Percentiles rank a stretch among this genome's conserved stretches.
Evolutionary conservation across 2,113 vertebrate genomes (phyloP).

Genomic region (Rousettus leschenaultii): DNA sequence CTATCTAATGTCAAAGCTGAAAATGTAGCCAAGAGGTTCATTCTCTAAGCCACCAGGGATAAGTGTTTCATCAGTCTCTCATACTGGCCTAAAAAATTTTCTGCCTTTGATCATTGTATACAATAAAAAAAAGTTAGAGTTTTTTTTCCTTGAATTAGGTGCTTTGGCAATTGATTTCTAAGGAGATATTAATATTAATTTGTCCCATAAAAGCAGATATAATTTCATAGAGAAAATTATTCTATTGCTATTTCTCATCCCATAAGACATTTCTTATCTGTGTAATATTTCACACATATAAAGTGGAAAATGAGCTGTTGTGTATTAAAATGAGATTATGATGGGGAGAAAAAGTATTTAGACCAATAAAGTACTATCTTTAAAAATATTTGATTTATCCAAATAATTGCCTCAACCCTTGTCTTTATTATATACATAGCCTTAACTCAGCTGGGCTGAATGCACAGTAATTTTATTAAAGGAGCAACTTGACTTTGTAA

Average conservation of each 20-base stretch:
- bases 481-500: neutral
- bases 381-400: conserved; percentile 40
- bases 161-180: conserved; percentile 52
- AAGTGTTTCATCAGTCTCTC: neutral
- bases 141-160: conserved; percentile 40
- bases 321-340: neutral
- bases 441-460: conserved; percentile 62
- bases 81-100: neutral
- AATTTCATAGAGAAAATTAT: conserved; percentile 18
- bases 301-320: neutral
- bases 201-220: conserved; percentile 18
- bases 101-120: neutral
- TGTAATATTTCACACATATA: conserved; percentile 31
- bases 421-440: conserved; percentile 17
- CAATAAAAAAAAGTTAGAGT: neutral
- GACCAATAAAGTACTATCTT: conserved; percentile 36
- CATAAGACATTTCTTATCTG: conserved; percentile 13
- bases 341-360: neutral
- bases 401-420: conserved; percentile 40
- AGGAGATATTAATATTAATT: neutral
- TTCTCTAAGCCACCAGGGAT: neutral
- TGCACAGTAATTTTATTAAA: conserved; percentile 41
- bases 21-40: neutral
- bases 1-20: neutral
- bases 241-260: conserved; percentile 29